These are phyloP conservation scores for Ancistrus triradiatus DNA, from an alignment of 2,113 vertebrate genomes.

Conservation along the genomic window DNA sequence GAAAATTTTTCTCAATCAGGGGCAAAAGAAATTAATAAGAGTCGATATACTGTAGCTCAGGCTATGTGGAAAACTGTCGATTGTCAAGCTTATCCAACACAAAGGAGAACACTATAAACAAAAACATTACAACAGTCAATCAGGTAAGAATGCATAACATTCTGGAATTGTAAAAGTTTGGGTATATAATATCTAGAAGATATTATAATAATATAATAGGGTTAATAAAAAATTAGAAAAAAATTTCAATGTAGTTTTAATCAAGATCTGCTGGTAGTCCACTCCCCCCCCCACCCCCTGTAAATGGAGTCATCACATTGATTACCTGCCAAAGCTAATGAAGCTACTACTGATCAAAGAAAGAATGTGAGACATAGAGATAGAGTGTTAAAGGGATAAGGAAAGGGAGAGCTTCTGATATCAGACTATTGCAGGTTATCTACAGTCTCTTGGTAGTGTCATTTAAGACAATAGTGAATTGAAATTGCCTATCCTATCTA, in stretches of 20 bases:
- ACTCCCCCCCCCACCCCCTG: conserved; percentile 11
- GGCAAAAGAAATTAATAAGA: too few species aligned
- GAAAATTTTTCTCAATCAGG: not conserved
- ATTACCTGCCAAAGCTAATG: not conserved
- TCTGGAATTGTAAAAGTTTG: too few species aligned
- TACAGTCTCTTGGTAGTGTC: not conserved
- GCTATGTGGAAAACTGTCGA: too few species aligned
- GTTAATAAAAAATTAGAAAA: too few species aligned
- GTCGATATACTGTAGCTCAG: too few species aligned
- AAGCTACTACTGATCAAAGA: conserved; percentile 29
- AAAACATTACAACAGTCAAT: too few species aligned
- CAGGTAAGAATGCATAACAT: too few species aligned
- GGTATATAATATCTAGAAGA: too few species aligned
- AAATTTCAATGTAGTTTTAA: not conserved
- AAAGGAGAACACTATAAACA: too few species aligned
- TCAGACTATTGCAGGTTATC: not conserved
- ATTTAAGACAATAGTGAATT: not conserved
- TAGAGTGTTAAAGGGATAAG: too few species aligned
- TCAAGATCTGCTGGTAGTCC: conserved; percentile 9
- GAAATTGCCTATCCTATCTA: not conserved
- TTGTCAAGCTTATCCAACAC: too few species aligned
- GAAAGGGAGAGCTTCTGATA: not conserved
- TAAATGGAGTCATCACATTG: conserved; percentile 33
- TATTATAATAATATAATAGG: too few species aligned
- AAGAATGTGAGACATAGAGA: conserved; percentile 39